Conservation (phyloP, 2,113 vertebrate genomes). For the Ranitomeya imitator region DNA sequence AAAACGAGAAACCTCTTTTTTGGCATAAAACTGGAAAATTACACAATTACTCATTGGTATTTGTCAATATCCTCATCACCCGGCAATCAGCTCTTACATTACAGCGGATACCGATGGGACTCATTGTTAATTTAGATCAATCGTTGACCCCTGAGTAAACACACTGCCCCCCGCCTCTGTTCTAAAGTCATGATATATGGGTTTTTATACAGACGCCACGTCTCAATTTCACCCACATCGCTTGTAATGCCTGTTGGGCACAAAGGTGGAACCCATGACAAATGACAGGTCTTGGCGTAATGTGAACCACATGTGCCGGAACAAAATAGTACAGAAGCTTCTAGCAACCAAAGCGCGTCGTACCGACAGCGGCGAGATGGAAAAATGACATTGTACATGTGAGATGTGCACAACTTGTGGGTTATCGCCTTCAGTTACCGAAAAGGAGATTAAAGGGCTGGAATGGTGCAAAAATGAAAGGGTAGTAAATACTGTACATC, state of each 20-base stretch:
- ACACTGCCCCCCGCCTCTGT: neutral
- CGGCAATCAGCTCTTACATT: neutral
- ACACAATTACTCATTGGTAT: neutral
- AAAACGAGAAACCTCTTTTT: too few species aligned
- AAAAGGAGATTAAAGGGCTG: neutral
- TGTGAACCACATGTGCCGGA: constrained; percentile 23
- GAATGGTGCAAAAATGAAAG: neutral
- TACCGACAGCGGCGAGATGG: neutral
- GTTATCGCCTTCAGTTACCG: neutral
- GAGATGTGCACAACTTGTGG: neutral
- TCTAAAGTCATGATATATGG: neutral
- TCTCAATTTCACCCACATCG: constrained; percentile 5
- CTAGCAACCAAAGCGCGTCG: neutral
- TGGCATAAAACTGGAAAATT: too few species aligned
- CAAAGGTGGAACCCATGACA: neutral
- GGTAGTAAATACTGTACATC: neutral
- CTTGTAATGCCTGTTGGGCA: constrained; percentile 8
- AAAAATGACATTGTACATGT: constrained; percentile 6
- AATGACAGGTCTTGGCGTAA: neutral
- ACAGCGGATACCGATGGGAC: neutral
- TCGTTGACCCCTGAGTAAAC: neutral
- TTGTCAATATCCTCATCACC: neutral
- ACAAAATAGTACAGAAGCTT: neutral
- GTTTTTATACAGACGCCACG: neutral
- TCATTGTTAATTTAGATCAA: neutral